Percentiles rank a stretch among this genome's conserved stretches.
Conservation (phyloP, 92 coral and sea anemone species). For the Hydrozoanthus gracilis region DNA sequence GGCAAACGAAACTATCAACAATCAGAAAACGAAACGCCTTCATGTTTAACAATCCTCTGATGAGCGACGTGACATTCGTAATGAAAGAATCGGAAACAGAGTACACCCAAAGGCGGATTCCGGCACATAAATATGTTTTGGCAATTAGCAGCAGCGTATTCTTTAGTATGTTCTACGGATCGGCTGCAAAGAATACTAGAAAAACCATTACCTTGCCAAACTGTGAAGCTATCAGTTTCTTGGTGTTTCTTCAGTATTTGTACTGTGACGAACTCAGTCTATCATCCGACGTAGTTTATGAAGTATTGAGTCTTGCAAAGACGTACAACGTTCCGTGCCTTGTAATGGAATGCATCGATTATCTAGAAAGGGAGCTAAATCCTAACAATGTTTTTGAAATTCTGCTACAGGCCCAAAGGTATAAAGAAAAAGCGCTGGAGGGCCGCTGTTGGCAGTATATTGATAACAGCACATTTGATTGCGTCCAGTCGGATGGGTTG, state of each 20-base stretch:
- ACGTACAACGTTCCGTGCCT: slow-evolving; percentile 28
- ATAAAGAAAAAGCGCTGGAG: slow-evolving; percentile 14
- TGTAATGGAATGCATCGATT: slow-evolving; percentile 13
- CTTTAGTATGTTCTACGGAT: slow-evolving; percentile 24
- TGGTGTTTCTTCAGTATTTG: slow-evolving; percentile 27
- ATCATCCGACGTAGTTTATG: slow-evolving; percentile 26
- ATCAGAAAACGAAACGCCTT: slow-evolving; percentile 30
- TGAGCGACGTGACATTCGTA: slow-evolving; percentile 31
- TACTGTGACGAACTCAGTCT: slow-evolving; percentile 32
- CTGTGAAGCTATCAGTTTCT: slow-evolving; percentile 39
- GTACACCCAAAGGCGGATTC: slow-evolving; percentile 1
- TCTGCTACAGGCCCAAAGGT: slow-evolving; percentile 31
- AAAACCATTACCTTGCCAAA: slow-evolving; percentile 14
- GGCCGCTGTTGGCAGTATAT: slow-evolving; percentile 37
- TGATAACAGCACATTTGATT: slow-evolving; percentile 37
- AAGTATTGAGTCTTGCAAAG: slow-evolving; percentile 32
- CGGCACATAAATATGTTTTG: slow-evolving; percentile 41
- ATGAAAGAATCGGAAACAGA: slow-evolving; percentile 20
- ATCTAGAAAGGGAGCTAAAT: neutral
- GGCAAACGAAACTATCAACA: slow-evolving; percentile 37
- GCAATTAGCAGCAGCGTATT: slow-evolving; percentile 36
- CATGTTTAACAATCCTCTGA: slow-evolving; percentile 46
- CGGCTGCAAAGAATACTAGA: slow-evolving; percentile 9
- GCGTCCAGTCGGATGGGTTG: slow-evolving; percentile 37
- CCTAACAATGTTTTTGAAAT: slow-evolving; percentile 33